Evolutionary conservation across 1,140 invertebrate genomes (phyloP).

Genomic region (Choristoneura fumiferana): DNA sequence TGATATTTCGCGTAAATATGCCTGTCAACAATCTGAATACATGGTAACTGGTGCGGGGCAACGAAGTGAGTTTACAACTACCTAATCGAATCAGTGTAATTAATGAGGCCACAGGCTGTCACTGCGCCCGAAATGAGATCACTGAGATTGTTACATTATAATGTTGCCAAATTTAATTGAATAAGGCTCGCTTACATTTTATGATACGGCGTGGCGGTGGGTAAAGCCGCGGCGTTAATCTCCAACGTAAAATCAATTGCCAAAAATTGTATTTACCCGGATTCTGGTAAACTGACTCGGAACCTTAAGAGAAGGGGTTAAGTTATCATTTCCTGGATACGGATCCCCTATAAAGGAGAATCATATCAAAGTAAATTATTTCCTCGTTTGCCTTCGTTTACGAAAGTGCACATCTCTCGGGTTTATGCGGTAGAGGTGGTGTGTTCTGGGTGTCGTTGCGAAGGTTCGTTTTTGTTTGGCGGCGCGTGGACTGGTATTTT

Average conservation of each 20-base stretch:
- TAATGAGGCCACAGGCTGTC: conserved; percentile 43
- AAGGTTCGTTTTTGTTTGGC: conserved; percentile 56
- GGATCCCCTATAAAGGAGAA: conserved; percentile 43
- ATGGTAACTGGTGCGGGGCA: neutral
- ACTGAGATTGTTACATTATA: conserved; percentile 61
- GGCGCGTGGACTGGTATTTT: conserved; percentile 44
- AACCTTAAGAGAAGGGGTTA: conserved; percentile 42
- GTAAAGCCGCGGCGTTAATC: conserved; percentile 68
- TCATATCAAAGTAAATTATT: conserved; percentile 72
- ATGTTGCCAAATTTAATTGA: conserved; percentile 74
- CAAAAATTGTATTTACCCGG: conserved; percentile 66
- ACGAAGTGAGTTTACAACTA: conserved; percentile 22
- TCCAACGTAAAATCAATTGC: conserved; percentile 69
- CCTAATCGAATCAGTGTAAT: conserved; percentile 46
- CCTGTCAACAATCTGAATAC: neutral
- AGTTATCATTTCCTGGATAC: conserved; percentile 40
- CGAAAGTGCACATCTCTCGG: conserved; percentile 51
- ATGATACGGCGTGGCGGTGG: conserved; percentile 51
- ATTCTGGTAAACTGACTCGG: conserved; percentile 28
- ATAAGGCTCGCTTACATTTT: conserved; percentile 74
- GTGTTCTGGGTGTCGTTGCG: conserved; percentile 36
- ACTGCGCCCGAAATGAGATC: conserved; percentile 54
- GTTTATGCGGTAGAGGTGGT: conserved; percentile 28
- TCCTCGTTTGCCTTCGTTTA: conserved; percentile 53
- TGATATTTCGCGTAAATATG: neutral